Evolutionary conservation across 2,888 invertebrate genomes (phyloP).

Genomic region (Leptinotarsa haldemani): DNA sequence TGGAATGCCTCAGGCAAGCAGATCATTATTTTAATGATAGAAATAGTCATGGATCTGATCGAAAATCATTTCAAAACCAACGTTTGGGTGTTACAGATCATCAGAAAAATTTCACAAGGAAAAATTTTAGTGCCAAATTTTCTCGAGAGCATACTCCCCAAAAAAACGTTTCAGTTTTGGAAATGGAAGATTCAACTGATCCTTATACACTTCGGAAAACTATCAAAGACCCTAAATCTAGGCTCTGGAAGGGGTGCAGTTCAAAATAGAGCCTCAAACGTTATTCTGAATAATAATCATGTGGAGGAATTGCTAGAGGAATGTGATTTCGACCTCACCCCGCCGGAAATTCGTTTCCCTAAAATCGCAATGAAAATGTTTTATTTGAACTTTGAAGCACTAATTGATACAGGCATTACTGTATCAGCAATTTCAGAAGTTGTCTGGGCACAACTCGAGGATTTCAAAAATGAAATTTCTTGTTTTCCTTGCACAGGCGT

Average conservation of each 20-base stretch:
- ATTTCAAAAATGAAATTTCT: neutral
- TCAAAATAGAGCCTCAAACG: neutral
- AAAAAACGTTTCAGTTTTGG: neutral
- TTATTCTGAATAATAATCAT: neutral
- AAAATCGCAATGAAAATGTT: neutral
- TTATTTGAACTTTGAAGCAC: neutral
- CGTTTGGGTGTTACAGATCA: neutral
- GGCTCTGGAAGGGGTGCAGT: neutral
- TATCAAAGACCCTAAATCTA: neutral
- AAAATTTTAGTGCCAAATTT: neutral
- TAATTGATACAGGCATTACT: neutral
- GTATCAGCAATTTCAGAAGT: neutral
- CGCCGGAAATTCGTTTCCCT: neutral
- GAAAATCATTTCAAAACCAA: neutral
- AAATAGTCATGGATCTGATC: neutral
- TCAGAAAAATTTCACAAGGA: neutral
- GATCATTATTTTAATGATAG: neutral
- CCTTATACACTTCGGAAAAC: neutral
- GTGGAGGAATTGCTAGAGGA: neutral
- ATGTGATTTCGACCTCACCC: neutral
- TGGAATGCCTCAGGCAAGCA: neutral
- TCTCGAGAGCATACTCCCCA: neutral
- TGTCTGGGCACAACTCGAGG: too few relatives aligned
- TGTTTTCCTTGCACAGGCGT: neutral
- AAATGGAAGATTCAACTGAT: neutral